phyloP scores from a whole-genome alignment of 2,113 vertebrate genomes.

The Notothenia coriiceps region DNA sequence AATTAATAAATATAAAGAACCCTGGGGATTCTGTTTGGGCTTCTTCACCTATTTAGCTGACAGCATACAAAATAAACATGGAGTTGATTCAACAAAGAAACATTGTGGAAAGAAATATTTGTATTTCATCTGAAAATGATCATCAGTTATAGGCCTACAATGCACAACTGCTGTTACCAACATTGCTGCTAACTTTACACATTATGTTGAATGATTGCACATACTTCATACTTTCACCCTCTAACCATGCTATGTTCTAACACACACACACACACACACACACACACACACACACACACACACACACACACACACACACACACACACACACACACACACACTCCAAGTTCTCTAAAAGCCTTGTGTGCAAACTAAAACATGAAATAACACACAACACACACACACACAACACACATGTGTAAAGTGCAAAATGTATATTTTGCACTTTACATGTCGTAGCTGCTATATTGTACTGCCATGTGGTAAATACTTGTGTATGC shows the following conservation, averaged over 20 bases:
- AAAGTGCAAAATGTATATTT: too few relatives aligned
- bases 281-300: neutral
- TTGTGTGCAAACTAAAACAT: neutral
- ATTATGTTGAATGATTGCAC: constrained; percentile 1
- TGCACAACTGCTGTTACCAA: neutral
- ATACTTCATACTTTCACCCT: too few relatives aligned
- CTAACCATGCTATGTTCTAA: neutral
- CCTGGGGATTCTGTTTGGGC: neutral
- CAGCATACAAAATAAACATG: neutral
- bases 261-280: constrained; percentile 2
- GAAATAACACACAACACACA: neutral
- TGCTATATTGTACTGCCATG: too few relatives aligned
- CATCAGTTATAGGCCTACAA: neutral
- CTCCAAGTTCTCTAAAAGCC: neutral
- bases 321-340: neutral
- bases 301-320: constrained; percentile 5
- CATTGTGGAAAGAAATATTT: too few relatives aligned
- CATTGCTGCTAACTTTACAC: neutral
- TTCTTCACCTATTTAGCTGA: neutral
- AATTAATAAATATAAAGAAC: neutral
- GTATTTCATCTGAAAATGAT: neutral
- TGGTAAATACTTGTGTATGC: too few relatives aligned
- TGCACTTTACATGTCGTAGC: too few relatives aligned
- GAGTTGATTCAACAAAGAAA: too few relatives aligned
- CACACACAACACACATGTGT: neutral